Conservation (phyloP, 1,140 invertebrate species). For the Drosophila albomicans region DNA sequence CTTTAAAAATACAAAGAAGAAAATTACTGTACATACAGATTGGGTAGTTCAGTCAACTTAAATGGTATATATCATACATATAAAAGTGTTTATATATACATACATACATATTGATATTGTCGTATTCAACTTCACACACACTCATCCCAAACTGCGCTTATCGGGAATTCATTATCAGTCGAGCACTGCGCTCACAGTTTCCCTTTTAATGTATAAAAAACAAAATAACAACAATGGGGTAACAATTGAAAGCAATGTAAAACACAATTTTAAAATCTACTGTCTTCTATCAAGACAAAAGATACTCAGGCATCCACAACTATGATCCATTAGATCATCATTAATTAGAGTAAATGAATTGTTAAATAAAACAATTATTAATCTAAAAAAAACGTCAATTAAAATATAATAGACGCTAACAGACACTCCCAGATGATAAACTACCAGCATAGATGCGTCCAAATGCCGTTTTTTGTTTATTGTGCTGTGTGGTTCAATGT, state of each 20-base stretch:
- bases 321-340: slow-evolving; percentile 3
- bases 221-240: slow-evolving; percentile 36
- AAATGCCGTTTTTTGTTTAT: slow-evolving; percentile 17
- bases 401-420: slow-evolving; percentile 14
- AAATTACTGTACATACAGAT: slow-evolving; percentile 5
- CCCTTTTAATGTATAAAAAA: slow-evolving; percentile 13
- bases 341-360: slow-evolving; percentile 21
- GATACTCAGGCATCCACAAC: neutral
- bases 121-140: slow-evolving; percentile 9
- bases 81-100: neutral
- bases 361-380: slow-evolving; percentile 18
- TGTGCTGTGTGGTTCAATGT: slow-evolving; percentile 52
- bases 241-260: slow-evolving; percentile 10
- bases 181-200: neutral
- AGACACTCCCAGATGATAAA: slow-evolving; percentile 25
- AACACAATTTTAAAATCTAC: neutral
- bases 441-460: slow-evolving; percentile 8
- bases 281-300: too few species aligned
- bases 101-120: slow-evolving; percentile 6
- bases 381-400: slow-evolving; percentile 31
- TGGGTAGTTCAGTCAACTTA: slow-evolving; percentile 36
- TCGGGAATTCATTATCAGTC: slow-evolving; percentile 33
- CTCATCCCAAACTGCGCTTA: slow-evolving; percentile 9
- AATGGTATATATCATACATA: slow-evolving; percentile 4
- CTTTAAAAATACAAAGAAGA: slow-evolving; percentile 27